Conservation (phyloP, 2,797 vertebrate genomes). For the Loriculus beryllinus region DNA sequence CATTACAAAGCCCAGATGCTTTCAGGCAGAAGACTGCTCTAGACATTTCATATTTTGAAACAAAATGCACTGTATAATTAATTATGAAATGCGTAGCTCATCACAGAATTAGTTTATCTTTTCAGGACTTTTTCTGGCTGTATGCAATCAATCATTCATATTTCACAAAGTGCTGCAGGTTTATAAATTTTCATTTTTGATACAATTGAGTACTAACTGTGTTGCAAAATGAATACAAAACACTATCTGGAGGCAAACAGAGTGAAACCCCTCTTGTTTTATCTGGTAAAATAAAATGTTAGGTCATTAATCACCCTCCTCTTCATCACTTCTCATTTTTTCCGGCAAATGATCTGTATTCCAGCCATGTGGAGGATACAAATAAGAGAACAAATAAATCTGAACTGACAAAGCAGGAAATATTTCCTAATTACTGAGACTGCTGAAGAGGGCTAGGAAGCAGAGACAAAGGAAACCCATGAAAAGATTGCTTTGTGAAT, state of each 20-base stretch:
- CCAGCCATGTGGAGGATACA: background rate
- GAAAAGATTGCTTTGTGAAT: background rate
- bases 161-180: constrained; percentile 66
- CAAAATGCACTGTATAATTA: constrained; percentile 67
- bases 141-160: constrained; percentile 61
- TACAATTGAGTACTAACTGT: constrained; percentile 60
- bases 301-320: constrained; percentile 68
- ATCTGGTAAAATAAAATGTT: constrained; percentile 53
- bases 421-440: constrained; percentile 46
- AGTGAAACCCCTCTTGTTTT: constrained; percentile 45
- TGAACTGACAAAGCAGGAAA: constrained; percentile 59
- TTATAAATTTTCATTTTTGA: constrained; percentile 66
- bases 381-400: constrained; percentile 53
- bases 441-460: background rate
- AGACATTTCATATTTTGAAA: constrained; percentile 67
- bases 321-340: constrained; percentile 39
- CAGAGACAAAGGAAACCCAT: background rate
- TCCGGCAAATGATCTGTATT: constrained; percentile 28
- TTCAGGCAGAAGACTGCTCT: constrained; percentile 52
- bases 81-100: constrained; percentile 64
- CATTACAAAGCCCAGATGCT: constrained; percentile 56
- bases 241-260: constrained; percentile 63
- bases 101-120: constrained; percentile 70
- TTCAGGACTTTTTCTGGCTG: constrained; percentile 61
- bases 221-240: constrained; percentile 68